A percentile compares a stretch with the other conserved stretches of the same genome.
These are phyloP conservation scores for Drosophila kambysellisi DNA, from an alignment of 2,888 invertebrate species.

Conservation along the genomic window DNA sequence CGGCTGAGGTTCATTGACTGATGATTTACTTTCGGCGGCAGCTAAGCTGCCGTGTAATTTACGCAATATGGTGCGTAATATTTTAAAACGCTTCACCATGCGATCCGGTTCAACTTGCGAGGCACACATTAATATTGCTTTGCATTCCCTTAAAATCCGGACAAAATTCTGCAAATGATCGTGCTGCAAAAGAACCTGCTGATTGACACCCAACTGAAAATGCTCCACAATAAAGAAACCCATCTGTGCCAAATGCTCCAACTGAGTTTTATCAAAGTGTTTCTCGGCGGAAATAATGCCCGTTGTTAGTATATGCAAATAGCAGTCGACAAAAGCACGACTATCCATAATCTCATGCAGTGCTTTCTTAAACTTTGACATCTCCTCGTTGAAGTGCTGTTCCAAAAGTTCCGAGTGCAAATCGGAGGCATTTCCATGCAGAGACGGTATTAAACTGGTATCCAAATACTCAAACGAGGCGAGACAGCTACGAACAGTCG, in stretches of 20 bases:
- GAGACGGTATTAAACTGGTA: slow-evolving; percentile 82
- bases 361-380: slow-evolving; percentile 73
- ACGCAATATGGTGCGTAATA: slow-evolving; percentile 78
- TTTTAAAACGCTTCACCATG: slow-evolving; percentile 83
- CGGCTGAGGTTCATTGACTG: not conserved
- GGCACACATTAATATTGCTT: slow-evolving; percentile 79
- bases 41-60: slow-evolving; percentile 72
- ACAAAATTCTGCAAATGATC: slow-evolving; percentile 73
- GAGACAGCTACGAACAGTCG: slow-evolving; percentile 81
- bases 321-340: slow-evolving; percentile 77
- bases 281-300: slow-evolving; percentile 61
- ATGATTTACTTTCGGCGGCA: slow-evolving; percentile 8
- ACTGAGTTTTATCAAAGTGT: slow-evolving; percentile 62
- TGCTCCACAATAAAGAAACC: slow-evolving; percentile 79
- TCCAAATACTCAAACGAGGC: slow-evolving; percentile 84
- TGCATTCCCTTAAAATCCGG: slow-evolving; percentile 82
- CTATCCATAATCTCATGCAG: slow-evolving; percentile 84
- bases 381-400: slow-evolving; percentile 83
- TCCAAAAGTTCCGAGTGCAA: slow-evolving; percentile 81
- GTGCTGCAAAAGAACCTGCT: slow-evolving; percentile 56
- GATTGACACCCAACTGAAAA: slow-evolving; percentile 74
- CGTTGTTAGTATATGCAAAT: slow-evolving; percentile 74
- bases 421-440: slow-evolving; percentile 72
- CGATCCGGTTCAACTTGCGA: slow-evolving; percentile 78
- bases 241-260: slow-evolving; percentile 77